A percentile compares a stretch with the other conserved stretches of the same genome.
phyloP scores from a whole-genome alignment of 2,113 vertebrate genomes.

The Tachysurus vachellii region DNA sequence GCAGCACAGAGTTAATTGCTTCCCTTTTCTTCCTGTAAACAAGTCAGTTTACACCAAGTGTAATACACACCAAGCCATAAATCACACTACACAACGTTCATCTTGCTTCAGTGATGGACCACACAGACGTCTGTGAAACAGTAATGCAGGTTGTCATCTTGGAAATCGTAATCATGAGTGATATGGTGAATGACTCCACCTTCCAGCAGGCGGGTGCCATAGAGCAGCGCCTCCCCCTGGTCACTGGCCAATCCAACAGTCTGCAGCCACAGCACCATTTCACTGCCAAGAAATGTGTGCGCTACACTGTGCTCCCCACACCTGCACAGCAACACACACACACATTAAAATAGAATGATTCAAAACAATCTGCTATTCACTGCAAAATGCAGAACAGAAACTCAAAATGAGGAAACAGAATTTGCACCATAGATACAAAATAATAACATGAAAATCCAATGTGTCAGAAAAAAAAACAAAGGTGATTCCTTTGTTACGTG shows the following conservation, averaged over 20 bases:
- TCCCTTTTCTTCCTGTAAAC: constrained; percentile 26
- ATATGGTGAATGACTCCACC: constrained; percentile 88
- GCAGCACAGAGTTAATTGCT: constrained; percentile 6
- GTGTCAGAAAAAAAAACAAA: background rate
- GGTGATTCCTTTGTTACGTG: background rate
- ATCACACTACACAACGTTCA: background rate
- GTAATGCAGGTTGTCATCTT: constrained; percentile 84
- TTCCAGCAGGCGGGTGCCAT: constrained; percentile 81
- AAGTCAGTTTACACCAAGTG: background rate
- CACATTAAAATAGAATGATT: background rate
- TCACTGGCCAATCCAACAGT: constrained; percentile 87
- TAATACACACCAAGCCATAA: background rate
- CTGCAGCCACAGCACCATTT: constrained; percentile 92
- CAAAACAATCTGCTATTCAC: background rate
- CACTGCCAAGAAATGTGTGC: constrained; percentile 88
- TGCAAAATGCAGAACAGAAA: constrained; percentile 15
- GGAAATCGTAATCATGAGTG: constrained; percentile 80
- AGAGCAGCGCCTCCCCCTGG: constrained; percentile 83
- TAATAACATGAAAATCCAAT: background rate
- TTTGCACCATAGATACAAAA: background rate
- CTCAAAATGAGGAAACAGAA: background rate
- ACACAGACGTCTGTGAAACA: constrained; percentile 66
- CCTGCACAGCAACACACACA: constrained; percentile 62
- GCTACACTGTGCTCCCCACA: constrained; percentile 74
- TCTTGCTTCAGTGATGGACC: background rate